These are phyloP conservation scores for Epinephelus fuscoguttatus DNA, from an alignment of 2,113 vertebrate species.

Conservation along the genomic window DNA sequence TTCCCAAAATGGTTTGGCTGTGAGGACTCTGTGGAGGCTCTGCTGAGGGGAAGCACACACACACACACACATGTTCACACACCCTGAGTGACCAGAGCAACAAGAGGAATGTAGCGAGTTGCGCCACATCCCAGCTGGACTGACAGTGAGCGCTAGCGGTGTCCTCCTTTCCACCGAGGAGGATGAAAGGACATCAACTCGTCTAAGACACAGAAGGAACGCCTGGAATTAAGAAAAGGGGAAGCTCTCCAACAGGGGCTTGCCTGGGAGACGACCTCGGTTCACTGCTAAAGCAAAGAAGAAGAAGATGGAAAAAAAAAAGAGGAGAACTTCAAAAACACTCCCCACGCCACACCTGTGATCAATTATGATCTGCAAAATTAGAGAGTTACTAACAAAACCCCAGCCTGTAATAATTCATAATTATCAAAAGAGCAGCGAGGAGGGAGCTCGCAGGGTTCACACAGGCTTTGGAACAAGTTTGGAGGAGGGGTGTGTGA, in stretches of 20 bases:
- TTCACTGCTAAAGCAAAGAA: conserved; percentile 76
- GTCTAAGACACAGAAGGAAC: conserved; percentile 75
- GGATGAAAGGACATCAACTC: conserved; percentile 82
- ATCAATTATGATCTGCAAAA: conserved; percentile 82
- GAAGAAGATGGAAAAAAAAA: conserved; percentile 50
- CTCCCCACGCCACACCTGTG: conserved; percentile 76
- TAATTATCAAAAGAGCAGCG: conserved; percentile 77
- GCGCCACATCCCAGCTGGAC: conserved; percentile 83
- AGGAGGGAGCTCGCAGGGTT: conserved; percentile 69
- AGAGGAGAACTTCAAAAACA: conserved; percentile 75
- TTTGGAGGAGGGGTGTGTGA: conserved; percentile 21
- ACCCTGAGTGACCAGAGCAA: conserved; percentile 81
- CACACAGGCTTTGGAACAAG: conserved; percentile 52
- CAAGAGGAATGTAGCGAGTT: conserved; percentile 81
- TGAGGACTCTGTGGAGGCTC: conserved; percentile 77
- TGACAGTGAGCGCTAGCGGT: conserved; percentile 77
- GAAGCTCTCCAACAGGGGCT: conserved; percentile 80
- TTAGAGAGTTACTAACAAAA: conserved; percentile 81
- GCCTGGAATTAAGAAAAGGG: conserved; percentile 80
- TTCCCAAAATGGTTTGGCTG: conserved; percentile 81
- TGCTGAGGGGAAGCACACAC: conserved; percentile 63
- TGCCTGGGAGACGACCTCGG: conserved; percentile 76
- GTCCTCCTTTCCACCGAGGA: conserved; percentile 79
- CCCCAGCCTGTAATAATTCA: conserved; percentile 80
- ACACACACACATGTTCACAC: conserved; percentile 64